Evolutionary conservation across 2,797 vertebrate genomes (phyloP).

Genomic region (Mycteria americana): DNA sequence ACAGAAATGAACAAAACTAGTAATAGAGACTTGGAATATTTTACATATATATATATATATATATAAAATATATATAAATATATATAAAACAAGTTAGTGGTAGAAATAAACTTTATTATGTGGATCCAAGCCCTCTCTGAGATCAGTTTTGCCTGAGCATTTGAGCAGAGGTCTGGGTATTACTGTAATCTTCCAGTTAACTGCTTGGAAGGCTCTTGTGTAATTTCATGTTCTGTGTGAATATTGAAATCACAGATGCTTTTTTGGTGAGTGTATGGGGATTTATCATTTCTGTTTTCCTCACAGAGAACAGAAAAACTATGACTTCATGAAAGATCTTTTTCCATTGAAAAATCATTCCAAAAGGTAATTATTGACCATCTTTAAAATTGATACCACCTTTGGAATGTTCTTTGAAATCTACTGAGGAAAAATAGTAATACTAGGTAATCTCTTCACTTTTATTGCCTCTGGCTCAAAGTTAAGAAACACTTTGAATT

Average conservation of each 20-base stretch:
- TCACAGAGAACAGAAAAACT: background rate
- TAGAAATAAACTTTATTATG: background rate
- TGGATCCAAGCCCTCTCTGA: background rate
- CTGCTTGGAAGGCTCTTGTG: background rate
- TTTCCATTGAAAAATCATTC: background rate
- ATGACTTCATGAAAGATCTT: background rate
- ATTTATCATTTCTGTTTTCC: background rate
- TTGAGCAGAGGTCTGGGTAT: background rate
- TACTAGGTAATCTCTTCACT: background rate
- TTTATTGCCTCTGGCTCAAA: background rate
- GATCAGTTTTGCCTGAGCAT: background rate
- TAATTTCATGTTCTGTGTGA: background rate
- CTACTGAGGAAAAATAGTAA: background rate
- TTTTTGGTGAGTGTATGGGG: rapidly evolving
- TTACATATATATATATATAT: background rate
- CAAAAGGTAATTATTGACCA: background rate
- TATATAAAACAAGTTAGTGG: background rate
- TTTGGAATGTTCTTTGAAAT: background rate
- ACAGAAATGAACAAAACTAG: background rate
- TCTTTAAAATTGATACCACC: background rate
- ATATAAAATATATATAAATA: background rate
- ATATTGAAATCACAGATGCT: background rate
- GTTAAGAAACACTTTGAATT: background rate
- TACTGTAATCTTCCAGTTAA: background rate
- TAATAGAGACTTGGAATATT: background rate